Percentiles rank a stretch among this genome's conserved stretches.
Evolutionary conservation across 2,113 vertebrate species (phyloP).

Genomic region (Gymnogyps californianus): DNA sequence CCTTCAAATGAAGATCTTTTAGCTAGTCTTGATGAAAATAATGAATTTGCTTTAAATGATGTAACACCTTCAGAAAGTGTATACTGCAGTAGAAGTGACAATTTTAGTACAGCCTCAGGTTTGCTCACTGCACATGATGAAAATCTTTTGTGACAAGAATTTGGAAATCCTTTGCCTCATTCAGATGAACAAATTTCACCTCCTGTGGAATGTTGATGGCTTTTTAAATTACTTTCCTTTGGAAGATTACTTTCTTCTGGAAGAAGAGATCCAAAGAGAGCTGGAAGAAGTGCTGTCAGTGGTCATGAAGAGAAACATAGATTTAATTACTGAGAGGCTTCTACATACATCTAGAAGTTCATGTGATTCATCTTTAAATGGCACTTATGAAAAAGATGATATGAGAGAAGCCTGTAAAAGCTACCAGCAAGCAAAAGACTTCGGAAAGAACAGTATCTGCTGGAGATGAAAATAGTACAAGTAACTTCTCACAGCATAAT

Average conservation of each 20-base stretch:
- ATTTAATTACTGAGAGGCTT: background rate
- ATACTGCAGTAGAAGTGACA: slow-evolving; percentile 63
- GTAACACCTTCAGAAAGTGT: slow-evolving; percentile 66
- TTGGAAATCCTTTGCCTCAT: background rate
- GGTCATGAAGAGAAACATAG: background rate
- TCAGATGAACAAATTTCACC: background rate
- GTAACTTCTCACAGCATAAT: background rate
- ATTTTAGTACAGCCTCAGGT: slow-evolving; percentile 5
- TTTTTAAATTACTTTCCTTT: slow-evolving; percentile 83
- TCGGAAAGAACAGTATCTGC: background rate
- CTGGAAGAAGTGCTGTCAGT: slow-evolving; percentile 15
- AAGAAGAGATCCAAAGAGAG: slow-evolving; percentile 66
- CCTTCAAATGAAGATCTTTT: slow-evolving; percentile 83
- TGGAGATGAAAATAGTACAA: background rate
- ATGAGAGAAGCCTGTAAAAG: background rate
- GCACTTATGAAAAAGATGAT: background rate
- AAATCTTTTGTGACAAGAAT: background rate
- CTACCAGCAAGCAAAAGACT: background rate
- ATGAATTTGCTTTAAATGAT: slow-evolving; percentile 48
- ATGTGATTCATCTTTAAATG: background rate
- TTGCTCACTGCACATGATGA: background rate
- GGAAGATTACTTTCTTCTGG: slow-evolving; percentile 79
- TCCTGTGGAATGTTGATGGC: slow-evolving; percentile 51
- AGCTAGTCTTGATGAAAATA: slow-evolving; percentile 77
- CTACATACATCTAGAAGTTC: background rate